Percentiles rank a stretch among this genome's conserved stretches.
phyloP scores from a whole-genome alignment of 2,113 vertebrate species.

The Eira barbara region DNA sequence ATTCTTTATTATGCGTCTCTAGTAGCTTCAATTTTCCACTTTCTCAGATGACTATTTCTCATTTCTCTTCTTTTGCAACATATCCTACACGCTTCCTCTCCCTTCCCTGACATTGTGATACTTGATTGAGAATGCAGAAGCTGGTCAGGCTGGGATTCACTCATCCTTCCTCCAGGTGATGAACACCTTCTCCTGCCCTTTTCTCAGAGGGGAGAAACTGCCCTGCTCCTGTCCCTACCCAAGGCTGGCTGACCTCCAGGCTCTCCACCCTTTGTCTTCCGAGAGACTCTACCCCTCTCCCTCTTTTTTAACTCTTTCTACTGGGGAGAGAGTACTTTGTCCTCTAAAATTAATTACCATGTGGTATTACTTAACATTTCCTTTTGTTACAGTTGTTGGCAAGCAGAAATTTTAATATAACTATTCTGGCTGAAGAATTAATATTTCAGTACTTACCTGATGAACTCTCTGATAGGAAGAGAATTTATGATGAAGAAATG shows the following conservation, averaged over 20 bases:
- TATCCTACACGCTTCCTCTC: background rate
- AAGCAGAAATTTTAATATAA: conserved; percentile 91
- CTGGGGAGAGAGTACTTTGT: background rate
- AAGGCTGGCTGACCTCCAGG: background rate
- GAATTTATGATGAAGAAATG: conserved; percentile 94
- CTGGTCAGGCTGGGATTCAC: background rate
- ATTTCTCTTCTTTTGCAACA: background rate
- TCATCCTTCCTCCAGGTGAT: background rate
- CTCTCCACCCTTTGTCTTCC: background rate
- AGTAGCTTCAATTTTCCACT: background rate
- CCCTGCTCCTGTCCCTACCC: fast-evolving
- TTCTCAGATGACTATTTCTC: background rate
- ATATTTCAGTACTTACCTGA: conserved; percentile 90
- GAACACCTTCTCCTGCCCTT: background rate
- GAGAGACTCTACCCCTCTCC: background rate
- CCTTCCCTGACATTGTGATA: background rate
- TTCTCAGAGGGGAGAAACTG: background rate
- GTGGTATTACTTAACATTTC: background rate
- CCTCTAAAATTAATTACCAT: background rate
- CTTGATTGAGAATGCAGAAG: background rate
- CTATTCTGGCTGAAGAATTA: conserved; percentile 91
- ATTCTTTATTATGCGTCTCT: background rate
- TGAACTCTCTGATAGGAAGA: conserved; percentile 92
- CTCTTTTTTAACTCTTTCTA: background rate
- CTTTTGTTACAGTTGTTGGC: conserved; percentile 89